Base-by-base conservation (phyloP, 64 coral and sea anemone genomes). In the Cladopsammia gracilis region DNA sequence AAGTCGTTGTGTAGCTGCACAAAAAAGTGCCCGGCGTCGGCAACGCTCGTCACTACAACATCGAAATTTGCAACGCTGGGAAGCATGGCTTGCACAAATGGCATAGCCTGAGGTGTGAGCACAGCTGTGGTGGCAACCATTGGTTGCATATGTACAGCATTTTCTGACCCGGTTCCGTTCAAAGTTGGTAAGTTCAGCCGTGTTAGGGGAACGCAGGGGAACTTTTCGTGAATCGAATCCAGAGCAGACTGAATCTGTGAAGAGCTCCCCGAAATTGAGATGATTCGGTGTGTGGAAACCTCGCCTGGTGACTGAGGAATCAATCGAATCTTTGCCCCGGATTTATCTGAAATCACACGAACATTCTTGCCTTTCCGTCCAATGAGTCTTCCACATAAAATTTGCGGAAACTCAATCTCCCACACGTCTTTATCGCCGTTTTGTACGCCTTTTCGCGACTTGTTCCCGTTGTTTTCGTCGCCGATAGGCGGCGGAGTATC, bases 361-460 rank as follows among this genome's bases (percentile, higher is more conserved):
- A 99, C 98, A 50, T 99, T 99, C 54, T 99, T 99, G 11, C 98
- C 98, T 48, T 99, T 99, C 13, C 95, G 95, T 10, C 98, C 98
- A 64, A 99, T 99, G 0, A 99, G 79, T 47, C 98, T 82, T 77
- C 98, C 98, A 44, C 98, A 99, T 3, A 99, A 73, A 3, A 93
- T 96, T 83, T 99, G 98, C 11, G 98, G 98, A 73, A 99, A 99
- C 26, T 99, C 98, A 26, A 99, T 81, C 72, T 99, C 98, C 91
- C 98, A 99, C 9, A 96, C 90, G 73, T 93, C 98, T 90, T 76
- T 89, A 22, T 99, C 71, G 60, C 64, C 18, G 75, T 82, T 80
- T 64, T 58, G 49, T 46, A 15, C 6, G 10, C 87, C 14, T 75
- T 79, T 46, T 49, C 64, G 76, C 20, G 73, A 81, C 25, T 75